phyloP scores from a whole-genome alignment of 2,113 vertebrate genomes.

The Cochlearius cochlearius region DNA sequence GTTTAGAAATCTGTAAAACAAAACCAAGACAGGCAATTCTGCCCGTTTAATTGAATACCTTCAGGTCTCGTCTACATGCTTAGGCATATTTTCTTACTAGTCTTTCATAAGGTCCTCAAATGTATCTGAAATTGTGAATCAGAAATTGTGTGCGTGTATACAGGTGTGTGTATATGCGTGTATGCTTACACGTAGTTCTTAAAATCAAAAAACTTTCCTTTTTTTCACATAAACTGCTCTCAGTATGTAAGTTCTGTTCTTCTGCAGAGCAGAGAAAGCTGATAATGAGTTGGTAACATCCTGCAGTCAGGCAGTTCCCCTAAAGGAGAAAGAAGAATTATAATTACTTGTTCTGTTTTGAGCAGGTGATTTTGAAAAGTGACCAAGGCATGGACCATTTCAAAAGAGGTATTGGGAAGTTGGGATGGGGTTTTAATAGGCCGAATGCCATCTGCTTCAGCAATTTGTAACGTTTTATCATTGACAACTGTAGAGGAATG shows the following conservation, averaged over 20 bases:
- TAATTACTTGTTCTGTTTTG: neutral
- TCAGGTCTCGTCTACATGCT: neutral
- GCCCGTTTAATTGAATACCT: neutral
- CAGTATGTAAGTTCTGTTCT: neutral
- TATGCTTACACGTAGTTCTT: neutral
- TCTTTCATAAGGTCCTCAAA: neutral
- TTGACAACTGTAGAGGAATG: conserved; percentile 73
- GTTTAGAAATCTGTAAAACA: neutral
- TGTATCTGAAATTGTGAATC: neutral
- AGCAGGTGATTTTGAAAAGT: conserved; percentile 19
- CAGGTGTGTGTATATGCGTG: accelerated
- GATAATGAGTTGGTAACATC: neutral
- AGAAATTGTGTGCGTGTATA: neutral
- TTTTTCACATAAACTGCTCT: neutral
- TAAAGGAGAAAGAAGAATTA: neutral
- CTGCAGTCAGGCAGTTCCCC: neutral
- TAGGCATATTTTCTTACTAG: neutral
- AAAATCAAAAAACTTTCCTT: neutral
- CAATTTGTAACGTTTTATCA: conserved; percentile 78
- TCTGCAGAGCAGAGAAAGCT: neutral
- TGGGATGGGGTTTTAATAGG: conserved; percentile 61
- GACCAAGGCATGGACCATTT: conserved; percentile 33
- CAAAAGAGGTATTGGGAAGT: conserved; percentile 45
- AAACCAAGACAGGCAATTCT: neutral
- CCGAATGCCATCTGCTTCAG: conserved; percentile 76